A percentile compares a stretch with the other conserved stretches of the same genome.
These are phyloP conservation scores for Rhopalosiphum maidis DNA, from an alignment of 1,140 invertebrate genomes.

Conservation along the genomic window DNA sequence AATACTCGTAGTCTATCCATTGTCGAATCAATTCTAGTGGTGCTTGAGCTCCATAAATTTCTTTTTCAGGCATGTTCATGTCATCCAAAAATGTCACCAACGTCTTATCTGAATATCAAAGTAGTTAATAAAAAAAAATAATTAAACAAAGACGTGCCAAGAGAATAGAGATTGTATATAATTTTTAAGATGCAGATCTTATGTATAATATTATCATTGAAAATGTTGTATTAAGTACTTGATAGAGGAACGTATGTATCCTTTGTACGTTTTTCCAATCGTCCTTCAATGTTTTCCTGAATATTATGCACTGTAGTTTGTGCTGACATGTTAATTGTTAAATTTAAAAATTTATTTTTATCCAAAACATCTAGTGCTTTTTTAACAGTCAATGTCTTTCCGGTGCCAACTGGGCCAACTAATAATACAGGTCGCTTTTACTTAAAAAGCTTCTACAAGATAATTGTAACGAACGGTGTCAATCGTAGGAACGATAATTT, in stretches of 20 bases:
- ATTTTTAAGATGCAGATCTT: background rate
- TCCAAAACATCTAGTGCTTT: slow-evolving; percentile 72
- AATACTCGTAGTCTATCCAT: slow-evolving; percentile 87
- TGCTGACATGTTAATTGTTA: slow-evolving; percentile 85
- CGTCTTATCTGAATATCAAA: slow-evolving; percentile 73
- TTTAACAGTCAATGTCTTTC: slow-evolving; percentile 79
- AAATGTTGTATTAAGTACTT: slow-evolving; percentile 65
- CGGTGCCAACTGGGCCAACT: slow-evolving; percentile 80
- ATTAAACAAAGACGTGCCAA: too few relatives aligned
- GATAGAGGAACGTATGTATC: slow-evolving; percentile 65
- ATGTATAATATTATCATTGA: background rate
- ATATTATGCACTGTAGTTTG: slow-evolving; percentile 80
- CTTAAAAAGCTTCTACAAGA: slow-evolving; percentile 68
- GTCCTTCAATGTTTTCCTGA: slow-evolving; percentile 84
- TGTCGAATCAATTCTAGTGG: slow-evolving; percentile 84
- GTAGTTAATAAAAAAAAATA: background rate
- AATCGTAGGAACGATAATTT: slow-evolving; percentile 76
- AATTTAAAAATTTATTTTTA: slow-evolving; percentile 68
- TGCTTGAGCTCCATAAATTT: slow-evolving; percentile 83
- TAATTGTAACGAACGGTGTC: slow-evolving; percentile 82
- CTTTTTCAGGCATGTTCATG: slow-evolving; percentile 89
- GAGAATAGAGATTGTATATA: too few relatives aligned
- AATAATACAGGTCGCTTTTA: slow-evolving; percentile 73
- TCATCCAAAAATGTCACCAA: slow-evolving; percentile 87
- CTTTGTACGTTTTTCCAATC: slow-evolving; percentile 91